Evolutionary conservation across 2,888 invertebrate genomes (phyloP).

Genomic region (Chromoteleia sp.): DNA sequence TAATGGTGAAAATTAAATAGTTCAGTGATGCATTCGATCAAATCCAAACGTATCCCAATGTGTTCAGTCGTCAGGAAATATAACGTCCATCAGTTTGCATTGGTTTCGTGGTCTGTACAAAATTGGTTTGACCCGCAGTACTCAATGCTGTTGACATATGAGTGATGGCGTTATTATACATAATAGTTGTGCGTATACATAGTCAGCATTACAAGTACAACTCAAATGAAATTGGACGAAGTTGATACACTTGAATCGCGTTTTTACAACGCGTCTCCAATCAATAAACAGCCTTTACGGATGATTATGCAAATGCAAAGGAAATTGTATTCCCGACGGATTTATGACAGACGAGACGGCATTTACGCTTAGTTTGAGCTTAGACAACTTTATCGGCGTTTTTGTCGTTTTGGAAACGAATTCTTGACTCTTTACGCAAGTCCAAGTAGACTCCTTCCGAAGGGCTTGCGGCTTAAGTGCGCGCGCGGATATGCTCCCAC

Average conservation of each 20-base stretch:
- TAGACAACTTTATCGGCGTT: conserved; percentile 73
- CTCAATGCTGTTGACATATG: conserved; percentile 76
- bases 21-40: conserved; percentile 68
- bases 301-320: conserved; percentile 32
- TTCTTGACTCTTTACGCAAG: conserved; percentile 77
- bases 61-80: conserved; percentile 75
- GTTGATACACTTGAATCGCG: conserved; percentile 47
- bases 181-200: conserved; percentile 59
- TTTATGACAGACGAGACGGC: conserved; percentile 45
- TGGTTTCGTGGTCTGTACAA: conserved; percentile 73
- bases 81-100: conserved; percentile 77
- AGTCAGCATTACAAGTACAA: conserved; percentile 49
- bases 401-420: conserved; percentile 72
- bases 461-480: conserved; percentile 72
- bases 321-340: conserved; percentile 11
- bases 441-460: conserved; percentile 54
- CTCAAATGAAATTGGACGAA: conserved; percentile 45
- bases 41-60: conserved; percentile 82
- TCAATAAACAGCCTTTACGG: conserved; percentile 45
- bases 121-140: conserved; percentile 74
- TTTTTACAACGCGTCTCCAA: conserved; percentile 34
- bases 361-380: conserved; percentile 73
- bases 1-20: conserved; percentile 62
- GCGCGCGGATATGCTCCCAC: conserved; percentile 76
- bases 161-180: conserved; percentile 73